phyloP scores from a whole-genome alignment of 2,113 vertebrate genomes.

The Bubo bubo region DNA sequence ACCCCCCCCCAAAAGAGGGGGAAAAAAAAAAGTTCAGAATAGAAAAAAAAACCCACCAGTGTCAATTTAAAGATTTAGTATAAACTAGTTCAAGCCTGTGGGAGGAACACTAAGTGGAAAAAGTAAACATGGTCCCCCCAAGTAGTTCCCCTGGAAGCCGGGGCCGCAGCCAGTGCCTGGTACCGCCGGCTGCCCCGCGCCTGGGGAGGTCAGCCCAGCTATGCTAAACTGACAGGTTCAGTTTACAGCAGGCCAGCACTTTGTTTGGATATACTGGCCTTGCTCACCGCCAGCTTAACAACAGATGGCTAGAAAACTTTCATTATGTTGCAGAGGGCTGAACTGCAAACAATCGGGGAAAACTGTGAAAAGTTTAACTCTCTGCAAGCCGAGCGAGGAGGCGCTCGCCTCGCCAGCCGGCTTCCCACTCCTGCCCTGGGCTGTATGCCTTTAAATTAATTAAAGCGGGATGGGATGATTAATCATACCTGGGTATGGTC shows the following conservation, averaged over 20 bases:
- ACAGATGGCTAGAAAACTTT: slow-evolving; percentile 92
- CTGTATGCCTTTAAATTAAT: slow-evolving; percentile 9
- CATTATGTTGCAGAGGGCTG: slow-evolving; percentile 81
- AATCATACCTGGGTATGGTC: slow-evolving; percentile 24
- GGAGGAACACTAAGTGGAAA: slow-evolving; percentile 78
- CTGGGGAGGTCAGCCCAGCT: slow-evolving; percentile 86
- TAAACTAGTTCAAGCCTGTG: slow-evolving; percentile 77
- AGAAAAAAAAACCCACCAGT: not conserved
- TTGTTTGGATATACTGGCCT: slow-evolving; percentile 91
- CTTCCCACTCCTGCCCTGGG: not conserved
- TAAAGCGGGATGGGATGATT: slow-evolving; percentile 1
- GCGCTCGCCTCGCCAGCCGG: not conserved
- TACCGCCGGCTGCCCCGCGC: slow-evolving; percentile 79
- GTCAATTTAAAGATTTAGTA: slow-evolving; percentile 80
- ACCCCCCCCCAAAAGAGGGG: not conserved
- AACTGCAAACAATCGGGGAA: slow-evolving; percentile 82
- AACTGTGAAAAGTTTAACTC: slow-evolving; percentile 81
- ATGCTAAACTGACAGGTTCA: slow-evolving; percentile 89
- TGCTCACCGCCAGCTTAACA: slow-evolving; percentile 92
- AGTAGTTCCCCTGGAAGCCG: slow-evolving; percentile 71
- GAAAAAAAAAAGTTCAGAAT: not conserved
- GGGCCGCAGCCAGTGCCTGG: slow-evolving; percentile 80
- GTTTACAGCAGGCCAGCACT: slow-evolving; percentile 88
- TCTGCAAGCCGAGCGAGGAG: slow-evolving; percentile 55
- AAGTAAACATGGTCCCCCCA: slow-evolving; percentile 86